A percentile compares a stretch with the other conserved stretches of the same genome.
Evolutionary conservation across 2,797 vertebrate genomes (phyloP).

Genomic region (Rhabdophis nuchalis): DNA sequence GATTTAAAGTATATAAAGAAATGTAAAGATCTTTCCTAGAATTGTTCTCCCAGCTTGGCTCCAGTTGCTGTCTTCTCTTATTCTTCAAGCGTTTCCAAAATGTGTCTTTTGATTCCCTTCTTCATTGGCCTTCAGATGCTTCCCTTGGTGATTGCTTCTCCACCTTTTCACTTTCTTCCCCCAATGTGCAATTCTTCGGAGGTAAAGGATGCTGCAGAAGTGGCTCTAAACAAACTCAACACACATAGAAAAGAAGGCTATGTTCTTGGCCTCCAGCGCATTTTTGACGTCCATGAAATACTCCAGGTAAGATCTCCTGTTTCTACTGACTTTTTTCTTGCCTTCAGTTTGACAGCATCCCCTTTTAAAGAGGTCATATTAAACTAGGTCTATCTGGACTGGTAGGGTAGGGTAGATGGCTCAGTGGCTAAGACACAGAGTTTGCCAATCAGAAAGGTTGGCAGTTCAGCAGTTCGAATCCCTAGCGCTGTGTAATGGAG

Average conservation of each 20-base stretch:
- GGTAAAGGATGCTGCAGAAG: conserved; percentile 45
- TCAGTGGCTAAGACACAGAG: too few species aligned
- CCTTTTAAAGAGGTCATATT: neutral
- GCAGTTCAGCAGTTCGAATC: too few species aligned
- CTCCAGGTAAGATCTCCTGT: conserved; percentile 52
- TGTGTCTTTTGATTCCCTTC: conserved; percentile 44
- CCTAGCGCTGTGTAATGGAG: too few species aligned
- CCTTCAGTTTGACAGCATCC: too few species aligned
- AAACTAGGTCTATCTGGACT: neutral
- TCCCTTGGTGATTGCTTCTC: neutral
- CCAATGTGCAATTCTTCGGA: conserved; percentile 32
- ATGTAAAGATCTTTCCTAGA: accelerated
- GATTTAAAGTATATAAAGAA: conserved; percentile 6
- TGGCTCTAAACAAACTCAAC: conserved; percentile 65
- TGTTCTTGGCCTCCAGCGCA: conserved; percentile 59
- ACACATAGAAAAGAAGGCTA: conserved; percentile 57
- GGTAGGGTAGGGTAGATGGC: neutral
- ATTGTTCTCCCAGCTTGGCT: neutral
- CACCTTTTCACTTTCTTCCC: neutral
- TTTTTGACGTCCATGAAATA: conserved; percentile 53
- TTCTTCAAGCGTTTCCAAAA: conserved; percentile 4
- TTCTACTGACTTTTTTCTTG: neutral
- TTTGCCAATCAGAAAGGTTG: too few species aligned
- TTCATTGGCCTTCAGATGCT: conserved; percentile 36
- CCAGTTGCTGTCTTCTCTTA: neutral